A percentile compares a stretch with the other conserved stretches of the same genome.
phyloP scores from a whole-genome alignment of 2,113 vertebrate species.

The Otus sunia region DNA sequence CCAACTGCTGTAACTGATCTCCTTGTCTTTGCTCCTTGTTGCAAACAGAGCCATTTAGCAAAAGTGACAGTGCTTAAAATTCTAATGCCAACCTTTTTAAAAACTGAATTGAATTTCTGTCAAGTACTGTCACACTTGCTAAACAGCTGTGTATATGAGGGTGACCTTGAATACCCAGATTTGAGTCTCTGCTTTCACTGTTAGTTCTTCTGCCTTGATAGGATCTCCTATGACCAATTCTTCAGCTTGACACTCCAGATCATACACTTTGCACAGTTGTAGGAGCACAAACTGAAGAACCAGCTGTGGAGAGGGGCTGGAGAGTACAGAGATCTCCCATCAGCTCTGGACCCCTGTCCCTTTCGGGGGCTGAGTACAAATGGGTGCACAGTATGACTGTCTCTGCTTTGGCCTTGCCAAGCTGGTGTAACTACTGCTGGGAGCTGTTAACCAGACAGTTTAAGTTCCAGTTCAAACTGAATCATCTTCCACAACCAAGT shows the following conservation, averaged over 20 bases:
- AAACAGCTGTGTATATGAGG: neutral
- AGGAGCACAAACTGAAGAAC: neutral
- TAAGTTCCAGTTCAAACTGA: neutral
- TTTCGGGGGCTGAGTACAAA: neutral
- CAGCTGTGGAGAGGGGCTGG: neutral
- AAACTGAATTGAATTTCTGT: constrained; percentile 38
- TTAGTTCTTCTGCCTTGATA: neutral
- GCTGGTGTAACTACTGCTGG: neutral
- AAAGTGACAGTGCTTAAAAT: constrained; percentile 38
- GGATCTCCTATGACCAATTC: neutral
- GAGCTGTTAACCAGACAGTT: neutral
- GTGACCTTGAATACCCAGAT: constrained; percentile 55
- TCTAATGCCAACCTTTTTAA: constrained; percentile 17
- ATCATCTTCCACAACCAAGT: neutral
- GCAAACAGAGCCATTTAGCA: constrained; percentile 23
- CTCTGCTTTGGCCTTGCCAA: neutral
- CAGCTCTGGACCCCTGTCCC: neutral
- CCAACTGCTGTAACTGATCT: constrained; percentile 4
- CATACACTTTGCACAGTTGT: neutral
- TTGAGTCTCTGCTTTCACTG: neutral
- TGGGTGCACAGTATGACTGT: neutral
- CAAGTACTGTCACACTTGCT: constrained; percentile 37
- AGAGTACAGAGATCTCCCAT: neutral
- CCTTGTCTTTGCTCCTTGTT: constrained; percentile 6
- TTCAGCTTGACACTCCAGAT: neutral